Conservation (phyloP, 2,888 invertebrate species). For the Oscheius myriophilus region DNA sequence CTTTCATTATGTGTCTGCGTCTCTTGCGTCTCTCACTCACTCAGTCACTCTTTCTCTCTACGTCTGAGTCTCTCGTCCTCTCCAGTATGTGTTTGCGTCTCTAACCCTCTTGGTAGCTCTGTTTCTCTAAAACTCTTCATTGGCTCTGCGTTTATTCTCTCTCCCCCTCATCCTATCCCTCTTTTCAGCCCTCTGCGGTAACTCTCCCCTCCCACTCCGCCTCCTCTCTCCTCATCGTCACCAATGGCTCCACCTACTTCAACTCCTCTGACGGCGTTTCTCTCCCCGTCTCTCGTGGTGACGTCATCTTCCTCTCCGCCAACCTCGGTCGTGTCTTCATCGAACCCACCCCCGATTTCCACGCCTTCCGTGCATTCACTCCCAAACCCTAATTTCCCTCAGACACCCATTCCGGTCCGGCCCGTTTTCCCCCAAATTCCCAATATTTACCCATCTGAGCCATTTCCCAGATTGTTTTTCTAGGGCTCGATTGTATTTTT, state of each 20-base stretch:
- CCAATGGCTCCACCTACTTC: conserved; percentile 50
- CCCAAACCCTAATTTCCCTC: conserved; percentile 30
- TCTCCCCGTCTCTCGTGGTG: conserved; percentile 41
- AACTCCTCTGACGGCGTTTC: not conserved
- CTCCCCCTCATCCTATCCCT: not conserved
- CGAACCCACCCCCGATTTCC: conserved; percentile 49
- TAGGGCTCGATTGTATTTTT: no score
- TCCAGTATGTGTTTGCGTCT: no score
- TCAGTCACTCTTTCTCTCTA: no score
- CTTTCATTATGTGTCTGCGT: no score
- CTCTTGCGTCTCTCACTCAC: not conserved
- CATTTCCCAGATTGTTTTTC: no score
- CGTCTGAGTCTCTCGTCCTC: no score
- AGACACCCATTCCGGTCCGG: no score
- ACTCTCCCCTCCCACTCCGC: conserved; percentile 38
- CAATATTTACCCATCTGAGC: no score
- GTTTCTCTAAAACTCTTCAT: not conserved
- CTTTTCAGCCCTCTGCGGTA: conserved; percentile 26
- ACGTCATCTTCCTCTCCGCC: conserved; percentile 56
- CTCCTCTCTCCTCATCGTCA: conserved; percentile 56
- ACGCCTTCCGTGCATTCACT: conserved; percentile 62
- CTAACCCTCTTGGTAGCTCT: not conserved
- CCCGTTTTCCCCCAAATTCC: no score
- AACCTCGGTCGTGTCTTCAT: conserved; percentile 8
- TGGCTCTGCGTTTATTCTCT: not conserved